Evolutionary conservation across 2,888 invertebrate genomes (phyloP).

Genomic region (Frankliniella intonsa): DNA sequence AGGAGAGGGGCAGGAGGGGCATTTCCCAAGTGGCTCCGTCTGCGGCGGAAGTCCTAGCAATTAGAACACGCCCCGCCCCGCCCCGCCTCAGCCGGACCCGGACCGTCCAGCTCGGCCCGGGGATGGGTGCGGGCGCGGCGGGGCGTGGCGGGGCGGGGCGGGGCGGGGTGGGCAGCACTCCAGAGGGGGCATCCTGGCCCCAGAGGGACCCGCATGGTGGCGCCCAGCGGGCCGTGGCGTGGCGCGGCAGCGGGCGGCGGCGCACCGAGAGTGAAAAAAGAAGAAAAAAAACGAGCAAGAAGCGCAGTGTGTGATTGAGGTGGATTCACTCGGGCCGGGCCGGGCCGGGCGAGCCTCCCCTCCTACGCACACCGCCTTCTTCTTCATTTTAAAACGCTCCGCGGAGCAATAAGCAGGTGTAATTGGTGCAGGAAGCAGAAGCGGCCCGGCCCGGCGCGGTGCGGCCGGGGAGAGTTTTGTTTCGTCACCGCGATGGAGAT

Average conservation of each 20-base stretch:
- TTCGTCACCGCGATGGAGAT: too few relatives aligned
- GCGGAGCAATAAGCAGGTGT: too few relatives aligned
- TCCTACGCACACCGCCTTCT: too few relatives aligned
- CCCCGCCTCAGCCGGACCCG: background rate
- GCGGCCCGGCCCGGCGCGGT: background rate
- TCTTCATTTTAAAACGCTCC: too few relatives aligned
- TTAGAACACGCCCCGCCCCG: background rate
- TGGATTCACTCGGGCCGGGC: too few relatives aligned
- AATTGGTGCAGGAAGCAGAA: background rate
- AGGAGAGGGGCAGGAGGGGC: background rate
- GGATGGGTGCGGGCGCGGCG: background rate
- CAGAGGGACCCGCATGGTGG: background rate
- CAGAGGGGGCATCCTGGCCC: too few relatives aligned
- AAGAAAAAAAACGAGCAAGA: background rate
- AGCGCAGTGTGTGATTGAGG: background rate
- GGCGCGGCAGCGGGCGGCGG: too few relatives aligned
- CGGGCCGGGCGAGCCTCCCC: too few relatives aligned
- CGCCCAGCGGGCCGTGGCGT: background rate
- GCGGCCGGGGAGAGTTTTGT: too few relatives aligned
- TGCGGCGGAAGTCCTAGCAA: slow-evolving; percentile 21
- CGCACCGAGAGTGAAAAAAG: background rate
- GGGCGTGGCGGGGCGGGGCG: background rate
- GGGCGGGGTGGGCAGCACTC: too few relatives aligned
- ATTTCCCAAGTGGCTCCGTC: slow-evolving; percentile 7
- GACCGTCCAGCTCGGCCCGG: background rate